These are phyloP conservation scores for Harpalus rufipes DNA, from an alignment of 2,888 invertebrate genomes.

Conservation along the genomic window DNA sequence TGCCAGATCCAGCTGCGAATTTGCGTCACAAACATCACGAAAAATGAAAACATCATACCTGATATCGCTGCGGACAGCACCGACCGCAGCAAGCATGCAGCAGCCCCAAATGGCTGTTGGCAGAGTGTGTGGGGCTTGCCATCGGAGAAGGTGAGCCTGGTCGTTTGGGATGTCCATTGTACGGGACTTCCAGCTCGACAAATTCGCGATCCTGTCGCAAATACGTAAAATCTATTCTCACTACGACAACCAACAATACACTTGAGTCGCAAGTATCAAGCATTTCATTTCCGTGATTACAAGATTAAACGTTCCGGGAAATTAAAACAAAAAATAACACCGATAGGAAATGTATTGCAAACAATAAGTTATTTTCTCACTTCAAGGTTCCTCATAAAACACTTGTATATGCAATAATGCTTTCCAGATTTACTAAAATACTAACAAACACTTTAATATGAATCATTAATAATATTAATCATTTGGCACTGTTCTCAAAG, in stretches of 20 bases:
- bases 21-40: slow-evolving; percentile 70
- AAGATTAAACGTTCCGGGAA: not conserved
- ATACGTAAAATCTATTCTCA: not conserved
- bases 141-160: slow-evolving; percentile 93
- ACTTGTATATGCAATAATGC: not conserved
- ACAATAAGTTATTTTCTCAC: not conserved
- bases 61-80: slow-evolving; percentile 93
- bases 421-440: not conserved
- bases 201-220: slow-evolving; percentile 94
- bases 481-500: slow-evolving; percentile 35
- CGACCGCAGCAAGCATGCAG: slow-evolving; percentile 90
- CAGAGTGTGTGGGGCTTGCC: slow-evolving; percentile 92
- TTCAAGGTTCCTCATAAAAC: slow-evolving; percentile 2
- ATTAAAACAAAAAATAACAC: not conserved
- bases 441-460: not conserved
- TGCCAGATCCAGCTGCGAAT: not conserved
- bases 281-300: not conserved
- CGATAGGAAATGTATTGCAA: not conserved
- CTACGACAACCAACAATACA: not conserved
- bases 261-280: not conserved
- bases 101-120: slow-evolving; percentile 82
- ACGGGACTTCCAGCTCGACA: slow-evolving; percentile 96
- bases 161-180: slow-evolving; percentile 95
- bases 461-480: slow-evolving; percentile 13
- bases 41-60: slow-evolving; percentile 80